Evolutionary conservation across 2,113 vertebrate species (phyloP), one percentile per base, ranked within the genome.

Genomic region (Leptobrachium ailaonicum): DNA sequence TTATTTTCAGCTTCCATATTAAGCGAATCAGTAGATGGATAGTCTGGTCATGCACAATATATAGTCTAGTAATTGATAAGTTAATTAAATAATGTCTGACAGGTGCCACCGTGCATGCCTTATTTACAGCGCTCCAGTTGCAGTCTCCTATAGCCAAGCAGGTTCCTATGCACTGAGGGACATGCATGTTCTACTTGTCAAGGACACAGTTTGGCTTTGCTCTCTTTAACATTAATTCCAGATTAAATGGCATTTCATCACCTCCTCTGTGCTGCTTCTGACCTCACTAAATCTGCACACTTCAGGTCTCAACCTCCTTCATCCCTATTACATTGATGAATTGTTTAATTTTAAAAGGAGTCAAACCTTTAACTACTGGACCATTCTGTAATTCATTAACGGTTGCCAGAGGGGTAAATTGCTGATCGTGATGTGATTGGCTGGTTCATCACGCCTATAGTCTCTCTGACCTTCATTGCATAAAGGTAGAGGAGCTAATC

Each of bases 261-360:
- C 75, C 75, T 76, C 50, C 11, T 32, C 75, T 56, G 64, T 13
- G 42, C 75, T 20, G 47, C 40, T 44, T 53, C 45, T 76, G 64
- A 76, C 75, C 75, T 76, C 75, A 14, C 75, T 76, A 76, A 66
- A 68, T 76, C 64, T 56, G 40, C 75, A 76, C 6, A 45, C 64
- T 68, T 76, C 50, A 68, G 64, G 75, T 76, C 75, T 40, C 64
- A 56, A 76, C 64, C 75, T 76, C 32, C 64, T 68, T 76, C 75
- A 76, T 76, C 75, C 75, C 75, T 68, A 64, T 76, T 76, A 76
- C 50, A 68, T 76, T 76, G 75, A 76, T 76, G 75, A 68, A 76
- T 76, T 68, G 75, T 66, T 68, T 76, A 47, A 58, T 68, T 76
- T 66, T 53, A 76, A 56, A 62, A 68, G 47, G 32, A 76, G 64